These are phyloP conservation scores for Crematogaster levior DNA, from an alignment of 2,888 invertebrate species.

Conservation along the genomic window DNA sequence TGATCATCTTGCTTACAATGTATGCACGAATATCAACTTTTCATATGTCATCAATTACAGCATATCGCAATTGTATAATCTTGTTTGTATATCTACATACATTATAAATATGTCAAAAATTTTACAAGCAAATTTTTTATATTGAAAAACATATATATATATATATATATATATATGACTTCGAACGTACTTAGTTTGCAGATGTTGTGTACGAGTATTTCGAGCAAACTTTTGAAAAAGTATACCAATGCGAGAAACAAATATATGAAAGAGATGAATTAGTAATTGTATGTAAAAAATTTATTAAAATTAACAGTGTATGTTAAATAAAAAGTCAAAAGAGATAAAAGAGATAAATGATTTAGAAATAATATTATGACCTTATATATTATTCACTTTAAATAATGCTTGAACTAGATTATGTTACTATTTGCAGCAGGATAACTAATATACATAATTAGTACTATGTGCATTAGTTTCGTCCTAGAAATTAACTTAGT, in stretches of 20 bases:
- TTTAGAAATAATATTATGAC: not conserved
- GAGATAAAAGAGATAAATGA: conserved; percentile 11
- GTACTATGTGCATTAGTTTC: conserved; percentile 11
- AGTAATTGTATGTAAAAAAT: conserved; percentile 3
- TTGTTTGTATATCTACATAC: conserved; percentile 77
- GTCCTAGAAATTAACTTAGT: not conserved
- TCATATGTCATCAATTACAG: conserved; percentile 58
- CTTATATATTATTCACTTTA: not conserved
- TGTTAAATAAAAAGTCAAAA: conserved; percentile 11
- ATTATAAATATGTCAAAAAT: conserved; percentile 68
- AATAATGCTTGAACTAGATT: not conserved
- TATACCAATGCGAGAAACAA: not conserved
- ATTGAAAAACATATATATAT: too few relatives aligned
- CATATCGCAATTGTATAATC: conserved; percentile 63
- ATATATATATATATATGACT: not conserved
- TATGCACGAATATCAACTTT: conserved; percentile 54
- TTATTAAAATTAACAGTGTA: not conserved
- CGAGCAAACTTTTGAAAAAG: not conserved
- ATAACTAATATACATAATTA: conserved; percentile 18
- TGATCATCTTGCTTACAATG: conserved; percentile 59
- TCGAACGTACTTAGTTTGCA: not conserved
- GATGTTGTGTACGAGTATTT: not conserved
- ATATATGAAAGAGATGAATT: conserved; percentile 10
- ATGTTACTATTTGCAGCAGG: not conserved
- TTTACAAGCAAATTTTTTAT: conserved; percentile 65